A percentile compares a stretch with the other conserved stretches of the same genome.
These are phyloP conservation scores for Pyxicephalus adspersus DNA, from an alignment of 2,113 vertebrate genomes.

Conservation along the genomic window DNA sequence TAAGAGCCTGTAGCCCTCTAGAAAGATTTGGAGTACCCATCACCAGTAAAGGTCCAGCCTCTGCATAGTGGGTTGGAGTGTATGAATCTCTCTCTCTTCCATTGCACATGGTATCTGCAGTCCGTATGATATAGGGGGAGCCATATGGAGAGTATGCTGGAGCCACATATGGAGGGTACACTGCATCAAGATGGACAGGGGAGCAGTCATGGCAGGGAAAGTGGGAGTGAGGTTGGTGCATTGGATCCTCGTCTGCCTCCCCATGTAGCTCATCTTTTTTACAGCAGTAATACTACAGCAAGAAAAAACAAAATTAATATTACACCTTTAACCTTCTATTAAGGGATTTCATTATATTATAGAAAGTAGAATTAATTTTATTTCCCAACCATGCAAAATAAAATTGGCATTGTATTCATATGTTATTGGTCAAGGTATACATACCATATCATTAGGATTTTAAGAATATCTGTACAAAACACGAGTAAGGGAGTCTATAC, in stretches of 20 bases:
- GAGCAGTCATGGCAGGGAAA: constrained; percentile 62
- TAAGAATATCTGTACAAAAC: too few species aligned
- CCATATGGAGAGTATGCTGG: constrained; percentile 85
- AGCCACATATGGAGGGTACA: constrained; percentile 70
- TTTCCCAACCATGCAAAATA: too few species aligned
- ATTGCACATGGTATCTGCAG: constrained; percentile 85
- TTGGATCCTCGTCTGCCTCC: constrained; percentile 73
- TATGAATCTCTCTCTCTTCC: constrained; percentile 86
- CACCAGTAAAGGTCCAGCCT: constrained; percentile 77
- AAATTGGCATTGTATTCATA: too few species aligned
- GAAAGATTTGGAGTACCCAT: constrained; percentile 65
- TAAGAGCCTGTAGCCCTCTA: constrained; percentile 43
- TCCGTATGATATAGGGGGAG: constrained; percentile 89
- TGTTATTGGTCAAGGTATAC: too few species aligned
- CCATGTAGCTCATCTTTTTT: constrained; percentile 87
- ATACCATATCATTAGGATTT: too few species aligned
- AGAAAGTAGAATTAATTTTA: too few species aligned
- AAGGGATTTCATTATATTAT: too few species aligned
- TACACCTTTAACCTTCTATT: too few species aligned
- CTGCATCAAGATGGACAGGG: constrained; percentile 64
- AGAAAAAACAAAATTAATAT: neutral
- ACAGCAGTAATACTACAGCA: constrained; percentile 93
- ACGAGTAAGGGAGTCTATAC: too few species aligned
- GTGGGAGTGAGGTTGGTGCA: constrained; percentile 72
- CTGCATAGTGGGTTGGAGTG: constrained; percentile 81